phyloP scores from a whole-genome alignment of 2,113 vertebrate genomes.

The Pungitius pungitius region DNA sequence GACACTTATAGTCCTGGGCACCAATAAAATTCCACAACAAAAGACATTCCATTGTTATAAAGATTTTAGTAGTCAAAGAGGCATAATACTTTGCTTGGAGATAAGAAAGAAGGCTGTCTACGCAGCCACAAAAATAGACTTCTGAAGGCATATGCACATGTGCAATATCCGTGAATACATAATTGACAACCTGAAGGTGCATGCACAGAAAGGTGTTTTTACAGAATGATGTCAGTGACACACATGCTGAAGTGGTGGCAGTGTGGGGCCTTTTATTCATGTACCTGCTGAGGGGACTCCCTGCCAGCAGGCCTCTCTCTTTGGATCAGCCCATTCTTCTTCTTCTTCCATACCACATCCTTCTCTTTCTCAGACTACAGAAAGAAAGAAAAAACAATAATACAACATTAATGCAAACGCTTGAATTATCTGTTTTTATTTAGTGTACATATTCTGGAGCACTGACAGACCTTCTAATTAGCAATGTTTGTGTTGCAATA shows the following conservation, averaged over 20 bases:
- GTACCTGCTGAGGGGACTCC: slow-evolving; percentile 78
- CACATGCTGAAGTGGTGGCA: slow-evolving; percentile 4
- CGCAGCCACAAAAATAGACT: neutral
- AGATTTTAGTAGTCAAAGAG: slow-evolving; percentile 33
- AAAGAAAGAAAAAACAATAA: slow-evolving; percentile 1
- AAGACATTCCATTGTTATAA: slow-evolving; percentile 35
- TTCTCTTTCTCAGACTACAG: slow-evolving; percentile 68
- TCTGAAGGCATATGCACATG: slow-evolving; percentile 21
- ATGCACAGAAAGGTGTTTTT: slow-evolving; percentile 8
- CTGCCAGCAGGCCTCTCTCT: slow-evolving; percentile 78
- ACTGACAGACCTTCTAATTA: neutral
- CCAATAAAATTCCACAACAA: slow-evolving; percentile 24
- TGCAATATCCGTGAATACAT: slow-evolving; percentile 29
- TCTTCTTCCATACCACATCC: slow-evolving; percentile 62
- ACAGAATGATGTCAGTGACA: slow-evolving; percentile 30
- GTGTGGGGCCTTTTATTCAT: slow-evolving; percentile 29
- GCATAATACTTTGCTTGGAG: slow-evolving; percentile 11
- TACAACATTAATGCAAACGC: slow-evolving; percentile 7
- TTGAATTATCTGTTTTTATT: neutral
- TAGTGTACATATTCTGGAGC: neutral
- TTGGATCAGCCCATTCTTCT: slow-evolving; percentile 78
- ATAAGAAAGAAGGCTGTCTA: neutral
- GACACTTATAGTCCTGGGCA: slow-evolving; percentile 9
- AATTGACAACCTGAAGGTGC: slow-evolving; percentile 21
- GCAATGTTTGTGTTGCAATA: neutral